Base-by-base conservation (phyloP, 37 sponge, comb jelly and placozoan species). In the Corticium candelabrum region DNA sequence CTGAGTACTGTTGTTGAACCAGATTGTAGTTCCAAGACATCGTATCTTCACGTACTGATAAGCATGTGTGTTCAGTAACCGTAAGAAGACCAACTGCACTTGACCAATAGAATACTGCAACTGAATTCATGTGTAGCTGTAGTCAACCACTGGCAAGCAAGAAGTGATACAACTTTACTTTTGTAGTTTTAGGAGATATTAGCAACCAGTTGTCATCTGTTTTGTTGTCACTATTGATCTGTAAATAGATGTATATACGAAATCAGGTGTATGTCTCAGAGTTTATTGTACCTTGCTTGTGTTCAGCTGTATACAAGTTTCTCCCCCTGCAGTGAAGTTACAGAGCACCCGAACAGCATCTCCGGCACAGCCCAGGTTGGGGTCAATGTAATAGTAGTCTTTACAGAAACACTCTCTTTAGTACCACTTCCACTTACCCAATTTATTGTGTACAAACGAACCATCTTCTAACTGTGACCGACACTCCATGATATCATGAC, bases 301-400 rank as follows among this genome's bases (percentile, higher is more conserved):
- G 11, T 50, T 50, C 62, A 21, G 21, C 21, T 50, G 15, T 50
- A 50, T 27, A 50, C 62, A 50, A 11, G 62, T 50, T 21, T 50
- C 62, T 11, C 62, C 62, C 21, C 62, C 62, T 21, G 62, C 62
- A 11, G 62, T 50, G 62, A 50, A 50, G 21, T 50, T 85, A 40
- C 91, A 91, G 77, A 69, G 77, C 0, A 82, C 88, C 40, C 82
- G 80, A 1, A 91, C 7, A 33, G 88, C 83, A 70, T 91, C 91
- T 5, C 39, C 70, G 4, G 57, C 7, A 29, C 80, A 85, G 40
- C 88, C 91, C 68, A 91, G 68, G 78, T 91, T 91, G 56, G 91
- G 91, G 57, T 91, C 91, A 70, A 91, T 85, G 83, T 84, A 88
- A 57, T 88, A 88, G 40, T 85, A 82, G 3, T 84, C 88, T 85